These are phyloP conservation scores for Helostoma temminkii DNA, from an alignment of 2,797 vertebrate genomes.

Conservation along the genomic window DNA sequence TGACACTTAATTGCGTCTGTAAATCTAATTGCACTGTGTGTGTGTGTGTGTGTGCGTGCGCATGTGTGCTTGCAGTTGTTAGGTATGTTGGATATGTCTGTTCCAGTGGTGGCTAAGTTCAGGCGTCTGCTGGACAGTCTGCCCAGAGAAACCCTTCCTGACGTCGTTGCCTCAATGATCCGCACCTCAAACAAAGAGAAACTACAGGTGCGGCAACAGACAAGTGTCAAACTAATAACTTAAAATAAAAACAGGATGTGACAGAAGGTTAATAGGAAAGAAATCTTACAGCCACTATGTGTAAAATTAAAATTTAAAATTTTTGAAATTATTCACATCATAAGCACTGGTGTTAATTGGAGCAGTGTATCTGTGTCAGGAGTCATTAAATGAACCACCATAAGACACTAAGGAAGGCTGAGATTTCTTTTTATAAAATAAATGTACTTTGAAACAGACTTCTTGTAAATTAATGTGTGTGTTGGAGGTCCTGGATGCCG, in stretches of 20 bases:
- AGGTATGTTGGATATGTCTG: conserved; percentile 96
- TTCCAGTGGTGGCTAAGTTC: conserved; percentile 95
- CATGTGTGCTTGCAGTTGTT: conserved; percentile 85
- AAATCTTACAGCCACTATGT: too few species aligned
- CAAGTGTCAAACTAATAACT: too few species aligned
- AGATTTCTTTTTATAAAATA: too few species aligned
- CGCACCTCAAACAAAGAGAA: conserved; percentile 96
- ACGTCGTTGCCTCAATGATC: conserved; percentile 95
- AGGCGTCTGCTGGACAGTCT: conserved; percentile 92
- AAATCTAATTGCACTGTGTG: conserved; percentile 2
- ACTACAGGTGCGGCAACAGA: conserved; percentile 87
- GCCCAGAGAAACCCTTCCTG: conserved; percentile 93
- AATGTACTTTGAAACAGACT: too few species aligned
- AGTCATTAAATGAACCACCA: too few species aligned
- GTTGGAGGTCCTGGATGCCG: conserved; percentile 92
- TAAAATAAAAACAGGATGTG: neutral
- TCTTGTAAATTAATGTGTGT: neutral
- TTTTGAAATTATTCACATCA: too few species aligned
- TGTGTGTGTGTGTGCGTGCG: conserved; percentile 60
- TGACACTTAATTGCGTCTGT: neutral
- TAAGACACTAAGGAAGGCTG: too few species aligned
- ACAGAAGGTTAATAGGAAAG: too few species aligned
- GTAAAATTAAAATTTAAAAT: too few species aligned
- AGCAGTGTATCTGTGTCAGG: too few species aligned
- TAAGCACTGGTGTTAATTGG: too few species aligned